Evolutionary conservation across 2,113 vertebrate genomes (phyloP).

Genomic region (Pygoscelis adeliae): DNA sequence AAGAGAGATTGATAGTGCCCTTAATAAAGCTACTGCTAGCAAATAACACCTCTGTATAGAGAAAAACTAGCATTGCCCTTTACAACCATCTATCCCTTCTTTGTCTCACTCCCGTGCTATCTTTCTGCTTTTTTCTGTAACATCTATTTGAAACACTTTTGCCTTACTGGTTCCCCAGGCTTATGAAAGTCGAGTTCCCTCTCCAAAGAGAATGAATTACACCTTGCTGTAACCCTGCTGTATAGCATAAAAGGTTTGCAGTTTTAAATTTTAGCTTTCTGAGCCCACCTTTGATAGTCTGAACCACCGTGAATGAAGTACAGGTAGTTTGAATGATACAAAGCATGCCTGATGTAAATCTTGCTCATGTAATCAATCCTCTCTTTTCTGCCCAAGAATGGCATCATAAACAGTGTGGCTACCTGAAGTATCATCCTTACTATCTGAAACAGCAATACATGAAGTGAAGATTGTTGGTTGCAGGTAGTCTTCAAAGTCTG

Average conservation of each 20-base stretch:
- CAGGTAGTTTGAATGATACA: neutral
- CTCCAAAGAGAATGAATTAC: neutral
- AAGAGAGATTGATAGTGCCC: slow-evolving; percentile 29
- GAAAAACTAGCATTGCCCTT: neutral
- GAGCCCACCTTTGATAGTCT: neutral
- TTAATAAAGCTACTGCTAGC: slow-evolving; percentile 43
- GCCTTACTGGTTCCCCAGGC: neutral
- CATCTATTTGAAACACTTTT: neutral
- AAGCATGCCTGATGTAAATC: neutral
- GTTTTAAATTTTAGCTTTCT: neutral
- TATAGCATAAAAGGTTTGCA: neutral
- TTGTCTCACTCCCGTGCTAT: neutral
- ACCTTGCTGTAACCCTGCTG: neutral
- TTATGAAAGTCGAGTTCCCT: neutral
- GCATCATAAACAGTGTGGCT: neutral
- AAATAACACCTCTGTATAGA: slow-evolving; percentile 23
- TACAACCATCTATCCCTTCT: neutral
- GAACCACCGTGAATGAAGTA: neutral
- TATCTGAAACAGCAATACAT: neutral
- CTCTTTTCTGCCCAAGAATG: neutral
- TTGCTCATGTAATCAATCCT: neutral
- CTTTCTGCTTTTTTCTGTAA: neutral
- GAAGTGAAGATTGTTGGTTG: neutral
- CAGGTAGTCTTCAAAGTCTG: neutral
- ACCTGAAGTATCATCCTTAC: neutral